Evolutionary conservation across 1,140 invertebrate species (phyloP).

Genomic region (Amphibalanus amphitrite): DNA sequence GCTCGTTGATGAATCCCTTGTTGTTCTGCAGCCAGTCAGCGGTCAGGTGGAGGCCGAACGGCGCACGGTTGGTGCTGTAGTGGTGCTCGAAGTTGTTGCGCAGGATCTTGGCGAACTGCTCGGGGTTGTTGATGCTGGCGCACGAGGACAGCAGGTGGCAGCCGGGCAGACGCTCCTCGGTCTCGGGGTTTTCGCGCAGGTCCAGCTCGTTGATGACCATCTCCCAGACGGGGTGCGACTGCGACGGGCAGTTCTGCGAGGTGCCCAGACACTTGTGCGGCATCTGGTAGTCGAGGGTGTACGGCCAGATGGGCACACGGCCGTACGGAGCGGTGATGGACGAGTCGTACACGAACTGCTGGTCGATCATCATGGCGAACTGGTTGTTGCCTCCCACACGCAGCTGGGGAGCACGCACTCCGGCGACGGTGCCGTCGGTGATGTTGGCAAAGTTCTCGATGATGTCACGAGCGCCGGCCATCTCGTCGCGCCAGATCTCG

Average conservation of each 20-base stretch:
- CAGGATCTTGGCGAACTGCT: constrained; percentile 36
- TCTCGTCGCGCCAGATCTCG: constrained; percentile 86
- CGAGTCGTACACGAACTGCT: constrained; percentile 85
- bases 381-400: constrained; percentile 84
- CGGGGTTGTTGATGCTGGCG: constrained; percentile 72
- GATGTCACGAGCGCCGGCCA: constrained; percentile 62
- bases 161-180: constrained; percentile 69
- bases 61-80: constrained; percentile 78
- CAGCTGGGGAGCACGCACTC: constrained; percentile 72
- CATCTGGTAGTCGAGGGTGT: constrained; percentile 87
- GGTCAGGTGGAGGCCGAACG: constrained; percentile 86
- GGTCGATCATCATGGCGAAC: constrained; percentile 90
- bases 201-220: constrained; percentile 92
- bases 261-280: constrained; percentile 87
- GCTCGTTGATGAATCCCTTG: constrained; percentile 30
- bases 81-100: constrained; percentile 89
- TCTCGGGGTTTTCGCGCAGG: constrained; percentile 72
- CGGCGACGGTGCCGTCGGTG: constrained; percentile 72
- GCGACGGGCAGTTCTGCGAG: constrained; percentile 73
- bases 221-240: constrained; percentile 83
- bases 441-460: constrained; percentile 60
- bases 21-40: constrained; percentile 79
- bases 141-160: constrained; percentile 89
- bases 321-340: constrained; percentile 77
- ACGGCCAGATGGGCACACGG: constrained; percentile 83